Conservation (phyloP, 2,888 invertebrate genomes). For the Pammene fasciana region DNA sequence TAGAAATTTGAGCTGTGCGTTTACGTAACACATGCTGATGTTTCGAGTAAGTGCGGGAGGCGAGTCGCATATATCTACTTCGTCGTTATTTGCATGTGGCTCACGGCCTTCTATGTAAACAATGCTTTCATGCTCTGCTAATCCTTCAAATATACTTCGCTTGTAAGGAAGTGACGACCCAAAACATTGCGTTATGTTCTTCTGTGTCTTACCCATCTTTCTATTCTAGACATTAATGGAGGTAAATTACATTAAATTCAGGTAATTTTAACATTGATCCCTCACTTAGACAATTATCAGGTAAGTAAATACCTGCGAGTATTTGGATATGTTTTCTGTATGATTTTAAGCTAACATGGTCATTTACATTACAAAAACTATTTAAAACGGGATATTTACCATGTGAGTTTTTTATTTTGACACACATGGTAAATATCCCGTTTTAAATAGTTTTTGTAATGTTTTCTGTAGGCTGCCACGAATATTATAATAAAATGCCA, state of each 20-base stretch:
- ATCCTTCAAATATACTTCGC: constrained; percentile 6
- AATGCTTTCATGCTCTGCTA: constrained; percentile 34
- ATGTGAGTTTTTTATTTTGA: too few species aligned
- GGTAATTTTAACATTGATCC: not conserved
- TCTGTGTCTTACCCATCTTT: not conserved
- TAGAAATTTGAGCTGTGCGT: constrained; percentile 45
- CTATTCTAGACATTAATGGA: not conserved
- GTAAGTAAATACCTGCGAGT: too few species aligned
- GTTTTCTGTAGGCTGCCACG: not conserved
- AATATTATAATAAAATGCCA: too few species aligned
- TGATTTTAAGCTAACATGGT: too few species aligned
- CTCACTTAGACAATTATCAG: too few species aligned
- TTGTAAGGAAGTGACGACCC: constrained; percentile 10
- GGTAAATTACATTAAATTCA: not conserved
- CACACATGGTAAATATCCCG: too few species aligned
- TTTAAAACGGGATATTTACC: too few species aligned
- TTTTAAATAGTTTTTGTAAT: too few species aligned
- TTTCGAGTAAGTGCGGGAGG: constrained; percentile 15
- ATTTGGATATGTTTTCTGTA: too few species aligned
- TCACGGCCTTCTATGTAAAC: constrained; percentile 32
- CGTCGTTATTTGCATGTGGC: constrained; percentile 20
- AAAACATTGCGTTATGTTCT: constrained; percentile 9
- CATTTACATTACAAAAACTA: too few species aligned
- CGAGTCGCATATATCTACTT: not conserved
- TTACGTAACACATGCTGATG: constrained; percentile 29